Conservation (phyloP, 64 coral and sea anemone genomes). For the Exaiptasia diaphana region DNA sequence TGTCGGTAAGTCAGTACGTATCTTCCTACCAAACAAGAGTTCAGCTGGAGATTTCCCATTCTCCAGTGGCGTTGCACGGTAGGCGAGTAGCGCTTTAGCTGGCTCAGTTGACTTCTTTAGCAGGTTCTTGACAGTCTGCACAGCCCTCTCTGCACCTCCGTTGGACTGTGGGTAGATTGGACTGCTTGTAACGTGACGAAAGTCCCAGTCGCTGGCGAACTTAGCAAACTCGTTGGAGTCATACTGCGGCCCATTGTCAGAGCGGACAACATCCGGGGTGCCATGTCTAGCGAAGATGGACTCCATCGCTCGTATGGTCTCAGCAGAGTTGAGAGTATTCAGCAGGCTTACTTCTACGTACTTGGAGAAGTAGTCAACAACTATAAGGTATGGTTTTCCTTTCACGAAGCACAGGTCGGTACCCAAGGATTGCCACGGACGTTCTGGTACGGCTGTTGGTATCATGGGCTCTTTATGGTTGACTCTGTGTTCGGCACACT, state of each 20-base stretch:
- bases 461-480: conserved; percentile 31
- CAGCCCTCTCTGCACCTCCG: conserved; percentile 19
- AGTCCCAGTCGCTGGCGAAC: conserved; percentile 32
- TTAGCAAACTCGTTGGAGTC: conserved; percentile 13
- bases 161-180: conserved; percentile 10
- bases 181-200: conserved; percentile 18
- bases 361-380: conserved; percentile 60
- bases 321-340: background rate
- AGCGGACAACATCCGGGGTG: background rate
- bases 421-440: conserved; percentile 32
- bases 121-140: conserved; percentile 41
- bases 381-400: background rate
- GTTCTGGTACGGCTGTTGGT: conserved; percentile 1
- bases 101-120: conserved; percentile 29
- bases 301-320: conserved; percentile 3
- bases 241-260: conserved; percentile 49
- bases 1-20: conserved; percentile 13
- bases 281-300: conserved; percentile 40
- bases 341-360: conserved; percentile 14
- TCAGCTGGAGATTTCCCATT: conserved; percentile 26
- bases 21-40: conserved; percentile 34
- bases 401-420: conserved; percentile 34
- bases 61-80: conserved; percentile 13
- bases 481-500: background rate
- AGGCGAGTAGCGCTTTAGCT: conserved; percentile 23